Percentiles rank a stretch among this genome's conserved stretches.
These are phyloP conservation scores for Neotoxoptera formosana DNA, from an alignment of 1,140 invertebrate species.

Conservation along the genomic window DNA sequence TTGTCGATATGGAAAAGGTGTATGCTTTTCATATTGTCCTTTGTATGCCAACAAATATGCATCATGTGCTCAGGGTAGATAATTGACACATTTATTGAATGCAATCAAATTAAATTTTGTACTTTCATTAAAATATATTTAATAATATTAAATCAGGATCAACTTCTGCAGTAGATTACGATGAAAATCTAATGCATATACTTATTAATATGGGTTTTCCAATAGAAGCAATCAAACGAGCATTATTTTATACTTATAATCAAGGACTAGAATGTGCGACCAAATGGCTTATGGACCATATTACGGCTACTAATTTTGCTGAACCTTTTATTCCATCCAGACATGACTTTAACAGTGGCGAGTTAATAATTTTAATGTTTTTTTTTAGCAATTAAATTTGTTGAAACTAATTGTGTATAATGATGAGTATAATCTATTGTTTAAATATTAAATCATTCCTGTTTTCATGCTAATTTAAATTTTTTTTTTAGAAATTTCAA, in stretches of 20 bases:
- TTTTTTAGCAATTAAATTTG: background rate
- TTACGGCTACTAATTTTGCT: slow-evolving; percentile 17
- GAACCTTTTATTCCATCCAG: slow-evolving; percentile 18
- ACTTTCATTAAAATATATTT: background rate
- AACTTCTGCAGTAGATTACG: background rate
- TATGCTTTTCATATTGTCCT: slow-evolving; percentile 44
- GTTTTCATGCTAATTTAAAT: background rate
- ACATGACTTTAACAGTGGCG: background rate
- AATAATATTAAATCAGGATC: background rate
- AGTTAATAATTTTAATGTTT: background rate
- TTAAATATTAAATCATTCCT: background rate
- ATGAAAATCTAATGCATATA: background rate
- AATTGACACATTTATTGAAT: background rate
- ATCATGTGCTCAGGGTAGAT: background rate
- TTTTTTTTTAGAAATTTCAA: background rate
- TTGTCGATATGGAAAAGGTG: slow-evolving; percentile 39
- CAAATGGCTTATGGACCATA: slow-evolving; percentile 48
- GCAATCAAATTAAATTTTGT: background rate
- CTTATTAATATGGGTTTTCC: slow-evolving; percentile 41
- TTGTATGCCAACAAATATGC: slow-evolving; percentile 42
- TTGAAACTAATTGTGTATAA: background rate
- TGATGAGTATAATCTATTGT: background rate
- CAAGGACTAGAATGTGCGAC: background rate
- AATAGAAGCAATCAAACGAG: slow-evolving; percentile 29
- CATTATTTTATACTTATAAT: slow-evolving; percentile 22